Evolutionary conservation across 2,113 vertebrate genomes (phyloP).

Genomic region (Mixornis gularis): DNA sequence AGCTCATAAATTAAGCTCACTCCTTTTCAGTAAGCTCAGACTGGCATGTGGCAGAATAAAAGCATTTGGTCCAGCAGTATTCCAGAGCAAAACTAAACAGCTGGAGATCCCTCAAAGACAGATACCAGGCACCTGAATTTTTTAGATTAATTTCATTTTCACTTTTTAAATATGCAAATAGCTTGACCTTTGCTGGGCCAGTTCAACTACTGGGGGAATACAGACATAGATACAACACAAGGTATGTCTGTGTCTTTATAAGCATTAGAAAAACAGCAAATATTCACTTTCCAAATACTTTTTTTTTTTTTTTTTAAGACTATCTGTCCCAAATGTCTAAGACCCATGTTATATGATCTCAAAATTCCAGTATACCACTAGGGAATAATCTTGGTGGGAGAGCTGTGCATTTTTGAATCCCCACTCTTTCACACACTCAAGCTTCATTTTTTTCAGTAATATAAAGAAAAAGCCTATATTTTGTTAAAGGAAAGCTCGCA

Average conservation of each 20-base stretch:
- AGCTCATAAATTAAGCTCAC: background rate
- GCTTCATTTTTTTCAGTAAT: background rate
- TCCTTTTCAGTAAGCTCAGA: background rate
- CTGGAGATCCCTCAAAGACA: background rate
- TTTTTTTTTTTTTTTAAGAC: background rate
- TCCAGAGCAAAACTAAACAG: background rate
- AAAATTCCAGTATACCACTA: background rate
- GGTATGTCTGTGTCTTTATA: background rate
- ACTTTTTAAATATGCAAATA: background rate
- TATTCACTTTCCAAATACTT: background rate
- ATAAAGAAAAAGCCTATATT: background rate
- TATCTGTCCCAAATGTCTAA: rapidly evolving
- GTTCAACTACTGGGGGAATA: background rate
- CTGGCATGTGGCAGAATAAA: background rate
- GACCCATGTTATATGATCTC: background rate
- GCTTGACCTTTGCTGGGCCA: background rate
- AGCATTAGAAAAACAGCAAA: background rate
- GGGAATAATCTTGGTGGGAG: background rate
- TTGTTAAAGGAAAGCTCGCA: background rate
- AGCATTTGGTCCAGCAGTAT: background rate
- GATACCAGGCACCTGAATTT: background rate
- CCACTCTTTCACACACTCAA: background rate
- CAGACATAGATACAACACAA: background rate
- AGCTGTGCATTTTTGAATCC: background rate
- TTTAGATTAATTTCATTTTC: background rate